A percentile compares a stretch with the other conserved stretches of the same genome.
These are phyloP conservation scores for Montifringilla adamsi DNA, from an alignment of 2,113 vertebrate species.

Conservation along the genomic window DNA sequence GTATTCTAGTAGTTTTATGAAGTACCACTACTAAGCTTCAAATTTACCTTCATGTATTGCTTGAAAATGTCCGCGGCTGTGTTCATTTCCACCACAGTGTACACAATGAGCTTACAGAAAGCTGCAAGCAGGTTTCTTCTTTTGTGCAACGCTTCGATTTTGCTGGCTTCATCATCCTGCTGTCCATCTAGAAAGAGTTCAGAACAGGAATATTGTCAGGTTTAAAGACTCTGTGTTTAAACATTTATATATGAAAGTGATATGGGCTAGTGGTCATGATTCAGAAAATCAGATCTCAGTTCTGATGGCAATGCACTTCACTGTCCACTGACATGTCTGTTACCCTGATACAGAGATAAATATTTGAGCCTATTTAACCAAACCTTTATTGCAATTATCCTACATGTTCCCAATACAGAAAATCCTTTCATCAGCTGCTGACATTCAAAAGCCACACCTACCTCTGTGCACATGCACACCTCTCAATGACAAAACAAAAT, in stretches of 20 bases:
- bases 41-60: slow-evolving; percentile 96
- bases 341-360: not conserved
- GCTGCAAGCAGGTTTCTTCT: slow-evolving; percentile 96
- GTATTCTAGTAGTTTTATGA: not conserved
- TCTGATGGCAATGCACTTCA: not conserved
- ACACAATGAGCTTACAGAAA: slow-evolving; percentile 98
- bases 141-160: slow-evolving; percentile 98
- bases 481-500: not conserved
- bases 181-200: slow-evolving; percentile 84
- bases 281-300: not conserved
- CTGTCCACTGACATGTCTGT: not conserved
- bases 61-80: slow-evolving; percentile 98
- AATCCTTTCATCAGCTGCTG: not conserved
- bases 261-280: not conserved
- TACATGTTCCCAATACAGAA: not conserved
- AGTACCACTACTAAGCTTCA: not conserved
- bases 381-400: not conserved
- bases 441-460: not conserved
- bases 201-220: not conserved
- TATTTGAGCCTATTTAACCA: not conserved
- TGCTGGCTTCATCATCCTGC: slow-evolving; percentile 96
- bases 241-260: not conserved
- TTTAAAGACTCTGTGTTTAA: not conserved
- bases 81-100: slow-evolving; percentile 98
- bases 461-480: not conserved